phyloP scores from a whole-genome alignment of 2,113 vertebrate species.

The Bos indicus region DNA sequence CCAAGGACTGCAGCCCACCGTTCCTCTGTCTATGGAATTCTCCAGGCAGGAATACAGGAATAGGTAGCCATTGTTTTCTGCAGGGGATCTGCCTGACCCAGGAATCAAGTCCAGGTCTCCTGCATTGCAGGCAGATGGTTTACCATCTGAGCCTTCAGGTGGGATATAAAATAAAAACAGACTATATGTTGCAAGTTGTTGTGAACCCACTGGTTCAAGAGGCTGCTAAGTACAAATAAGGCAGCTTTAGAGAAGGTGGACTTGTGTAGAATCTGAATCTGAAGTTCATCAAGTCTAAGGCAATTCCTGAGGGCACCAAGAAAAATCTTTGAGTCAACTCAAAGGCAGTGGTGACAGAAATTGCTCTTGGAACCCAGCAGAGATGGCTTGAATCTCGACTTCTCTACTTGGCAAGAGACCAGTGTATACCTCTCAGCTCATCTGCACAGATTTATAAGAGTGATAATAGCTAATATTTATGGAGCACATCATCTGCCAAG shows the following conservation, averaged over 20 bases:
- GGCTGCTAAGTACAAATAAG: background rate
- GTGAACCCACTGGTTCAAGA: background rate
- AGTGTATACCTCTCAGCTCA: background rate
- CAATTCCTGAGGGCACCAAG: background rate
- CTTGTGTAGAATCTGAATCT: background rate
- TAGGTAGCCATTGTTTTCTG: background rate
- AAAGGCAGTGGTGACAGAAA: background rate
- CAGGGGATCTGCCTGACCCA: background rate
- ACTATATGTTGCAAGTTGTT: background rate
- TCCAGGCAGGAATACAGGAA: background rate
- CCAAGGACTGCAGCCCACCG: background rate
- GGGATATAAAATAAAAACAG: background rate
- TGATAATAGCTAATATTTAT: background rate
- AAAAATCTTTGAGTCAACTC: background rate
- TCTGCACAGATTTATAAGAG: background rate
- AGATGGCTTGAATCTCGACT: background rate
- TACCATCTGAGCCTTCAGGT: background rate
- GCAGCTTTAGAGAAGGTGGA: background rate
- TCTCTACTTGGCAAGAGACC: background rate
- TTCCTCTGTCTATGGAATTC: background rate
- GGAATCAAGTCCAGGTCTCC: background rate
- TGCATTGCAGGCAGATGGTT: background rate
- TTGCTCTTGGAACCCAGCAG: background rate
- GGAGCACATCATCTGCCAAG: background rate
- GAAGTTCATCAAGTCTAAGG: background rate